These are phyloP conservation scores for Petrophora chlorosata DNA, from an alignment of 2,888 invertebrate genomes.

Conservation along the genomic window DNA sequence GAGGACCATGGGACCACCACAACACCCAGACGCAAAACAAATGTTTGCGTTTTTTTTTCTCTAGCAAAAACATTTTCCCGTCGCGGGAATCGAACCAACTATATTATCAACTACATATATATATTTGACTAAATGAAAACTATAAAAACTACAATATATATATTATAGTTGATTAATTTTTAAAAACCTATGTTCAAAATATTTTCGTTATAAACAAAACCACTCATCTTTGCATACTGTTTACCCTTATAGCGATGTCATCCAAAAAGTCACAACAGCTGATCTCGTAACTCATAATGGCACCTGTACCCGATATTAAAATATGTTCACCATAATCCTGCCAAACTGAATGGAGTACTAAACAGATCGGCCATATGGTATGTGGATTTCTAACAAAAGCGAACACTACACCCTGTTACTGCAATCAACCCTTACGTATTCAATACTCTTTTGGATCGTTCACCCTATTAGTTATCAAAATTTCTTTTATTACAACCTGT, in stretches of 20 bases:
- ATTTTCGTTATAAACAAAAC: too few species aligned
- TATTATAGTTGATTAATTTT: too few species aligned
- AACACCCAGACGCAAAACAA: too few species aligned
- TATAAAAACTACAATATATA: too few species aligned
- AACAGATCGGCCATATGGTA: slow-evolving; percentile 75
- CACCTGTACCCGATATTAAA: slow-evolving; percentile 71
- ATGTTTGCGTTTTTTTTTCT: too few species aligned
- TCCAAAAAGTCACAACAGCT: slow-evolving; percentile 28
- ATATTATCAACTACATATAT: too few species aligned
- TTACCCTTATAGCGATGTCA: not conserved
- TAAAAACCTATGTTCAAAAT: too few species aligned
- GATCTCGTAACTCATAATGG: slow-evolving; percentile 44
- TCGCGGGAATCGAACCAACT: too few species aligned
- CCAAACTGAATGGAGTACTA: slow-evolving; percentile 54
- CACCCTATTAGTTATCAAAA: slow-evolving; percentile 76
- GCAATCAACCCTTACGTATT: slow-evolving; percentile 73
- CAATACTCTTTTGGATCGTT: slow-evolving; percentile 73
- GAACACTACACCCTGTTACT: slow-evolving; percentile 47
- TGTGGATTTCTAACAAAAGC: slow-evolving; percentile 59
- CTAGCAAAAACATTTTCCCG: too few species aligned
- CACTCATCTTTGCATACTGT: too few species aligned
- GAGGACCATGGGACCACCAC: too few species aligned
- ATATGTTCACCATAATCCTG: slow-evolving; percentile 70
- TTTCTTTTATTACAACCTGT: slow-evolving; percentile 44
- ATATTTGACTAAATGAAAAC: too few species aligned